Percentiles rank a stretch among this genome's conserved stretches.
These are phyloP conservation scores for Drosophila sechellia DNA, from an alignment of 1,140 invertebrate species.

Conservation along the genomic window DNA sequence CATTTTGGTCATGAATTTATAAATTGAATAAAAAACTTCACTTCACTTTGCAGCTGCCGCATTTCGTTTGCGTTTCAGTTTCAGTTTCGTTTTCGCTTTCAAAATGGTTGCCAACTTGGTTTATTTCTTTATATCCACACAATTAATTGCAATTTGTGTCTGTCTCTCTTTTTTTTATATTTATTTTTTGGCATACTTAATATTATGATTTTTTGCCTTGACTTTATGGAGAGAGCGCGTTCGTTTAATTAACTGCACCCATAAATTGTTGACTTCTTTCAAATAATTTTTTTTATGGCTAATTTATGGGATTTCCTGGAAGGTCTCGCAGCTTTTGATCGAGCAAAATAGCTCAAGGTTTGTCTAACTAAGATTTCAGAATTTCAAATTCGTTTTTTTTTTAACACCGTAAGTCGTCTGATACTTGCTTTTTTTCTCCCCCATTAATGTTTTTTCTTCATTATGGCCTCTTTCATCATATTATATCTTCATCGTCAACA, in stretches of 20 bases:
- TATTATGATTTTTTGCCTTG: conserved; percentile 28
- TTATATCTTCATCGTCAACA: not conserved
- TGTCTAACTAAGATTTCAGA: not conserved
- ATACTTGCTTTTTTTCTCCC: not conserved
- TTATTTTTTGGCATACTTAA: conserved; percentile 12
- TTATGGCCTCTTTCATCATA: conserved; percentile 2
- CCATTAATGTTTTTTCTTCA: not conserved
- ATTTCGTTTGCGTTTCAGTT: conserved; percentile 30
- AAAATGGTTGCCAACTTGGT: conserved; percentile 59
- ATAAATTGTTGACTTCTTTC: conserved; percentile 21
- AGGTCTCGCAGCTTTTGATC: not conserved
- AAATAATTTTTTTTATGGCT: conserved; percentile 17
- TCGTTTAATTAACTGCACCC: conserved; percentile 65
- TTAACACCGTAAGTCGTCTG: not conserved
- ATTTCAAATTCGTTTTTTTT: not conserved
- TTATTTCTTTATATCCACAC: conserved; percentile 19
- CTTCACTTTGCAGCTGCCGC: conserved; percentile 64
- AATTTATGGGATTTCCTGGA: conserved; percentile 26
- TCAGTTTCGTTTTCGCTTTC: conserved; percentile 45
- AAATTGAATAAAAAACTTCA: conserved; percentile 81
- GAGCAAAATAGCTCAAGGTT: conserved; percentile 7
- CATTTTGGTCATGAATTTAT: conserved; percentile 82
- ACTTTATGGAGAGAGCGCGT: conserved; percentile 4
- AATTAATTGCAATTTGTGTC: conserved; percentile 72
- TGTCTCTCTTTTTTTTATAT: not conserved